Evolutionary conservation across 2,113 vertebrate genomes (phyloP), one percentile per base, ranked within the genome.

Genomic region (Melanerpes formicivorus): DNA sequence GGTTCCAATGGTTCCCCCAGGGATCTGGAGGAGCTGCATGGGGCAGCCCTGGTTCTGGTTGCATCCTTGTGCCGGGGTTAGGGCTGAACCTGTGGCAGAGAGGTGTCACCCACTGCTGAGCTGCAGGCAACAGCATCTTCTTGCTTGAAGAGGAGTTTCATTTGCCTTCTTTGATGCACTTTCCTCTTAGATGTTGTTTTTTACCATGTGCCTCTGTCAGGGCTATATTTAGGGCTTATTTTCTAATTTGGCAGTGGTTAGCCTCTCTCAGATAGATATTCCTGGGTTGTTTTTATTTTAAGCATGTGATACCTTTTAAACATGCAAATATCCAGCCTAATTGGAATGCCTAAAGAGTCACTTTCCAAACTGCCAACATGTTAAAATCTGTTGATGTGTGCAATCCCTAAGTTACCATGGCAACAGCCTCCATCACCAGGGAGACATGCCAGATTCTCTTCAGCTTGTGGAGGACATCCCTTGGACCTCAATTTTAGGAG

Each of bases 281-380:
- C 42, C 56, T 59, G 55, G 37, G 18, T 30, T 2, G 22, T 66
- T 90, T 92, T 86, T 84, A 67, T 95, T 95, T 93, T 64, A 93
- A 81, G 91, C 2, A 3, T 88, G 77, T 96, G 90, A 92, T 97
- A 95, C 94, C 97, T 97, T 96, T 96, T 96, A 96, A 95, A 94
- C 17, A 18, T 95, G 93, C 97, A 90, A 97, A 95, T 96, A 95
- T 95, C 90, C 13, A 3, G 70, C 87, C 95, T 97, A 96, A 97
- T 97, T 97, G 96, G 97, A 97, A 98, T 97, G 97, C 97, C 95
- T 97, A 94, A 98, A 97, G 95, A 98, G 97, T 97, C 97, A 97
- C 96, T 97, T 97, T 95, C 96, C 94, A 94, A 98, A 97, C 96
- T 97, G 97, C 97, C 97, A 97, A 96, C 95, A 88, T 97, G 90